Percentiles rank a stretch among this genome's conserved stretches.
Conservation (phyloP, 2,888 invertebrate species). For the Tenthredo distinguenda region DNA sequence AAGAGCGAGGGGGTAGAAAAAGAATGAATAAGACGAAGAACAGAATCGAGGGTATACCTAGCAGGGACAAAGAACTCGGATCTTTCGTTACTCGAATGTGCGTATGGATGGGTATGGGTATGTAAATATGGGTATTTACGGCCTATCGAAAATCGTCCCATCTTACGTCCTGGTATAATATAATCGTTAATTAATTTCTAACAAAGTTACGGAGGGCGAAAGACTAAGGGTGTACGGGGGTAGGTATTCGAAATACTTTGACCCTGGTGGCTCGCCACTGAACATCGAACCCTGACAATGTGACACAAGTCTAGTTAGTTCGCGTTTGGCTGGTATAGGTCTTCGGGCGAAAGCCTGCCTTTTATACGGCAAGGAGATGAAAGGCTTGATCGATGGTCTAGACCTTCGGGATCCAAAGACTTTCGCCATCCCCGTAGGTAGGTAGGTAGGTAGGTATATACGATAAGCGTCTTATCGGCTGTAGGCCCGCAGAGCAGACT, state of each 20-base stretch:
- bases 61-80: not conserved
- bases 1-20: not conserved
- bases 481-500: not conserved
- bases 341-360: not conserved
- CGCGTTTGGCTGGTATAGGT: slow-evolving; percentile 11
- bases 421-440: not conserved
- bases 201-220: not conserved
- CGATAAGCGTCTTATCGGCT: slow-evolving; percentile 62
- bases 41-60: not conserved
- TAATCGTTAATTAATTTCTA: not conserved
- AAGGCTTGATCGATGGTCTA: slow-evolving; percentile 62
- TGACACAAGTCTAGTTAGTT: slow-evolving; percentile 9
- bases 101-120: not conserved
- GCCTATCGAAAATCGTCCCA: not conserved
- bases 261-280: slow-evolving; percentile 33
- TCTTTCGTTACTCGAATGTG: not conserved
- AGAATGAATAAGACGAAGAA: not conserved
- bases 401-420: not conserved
- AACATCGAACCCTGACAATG: slow-evolving; percentile 36
- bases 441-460: not conserved
- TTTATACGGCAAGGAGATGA: slow-evolving; percentile 50
- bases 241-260: not conserved
- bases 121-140: no score
- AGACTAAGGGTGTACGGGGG: not conserved
- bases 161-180: not conserved